phyloP scores from a whole-genome alignment of 35 echinoderm and acorn worm genomes.

The Stichopus chloronotus region DNA sequence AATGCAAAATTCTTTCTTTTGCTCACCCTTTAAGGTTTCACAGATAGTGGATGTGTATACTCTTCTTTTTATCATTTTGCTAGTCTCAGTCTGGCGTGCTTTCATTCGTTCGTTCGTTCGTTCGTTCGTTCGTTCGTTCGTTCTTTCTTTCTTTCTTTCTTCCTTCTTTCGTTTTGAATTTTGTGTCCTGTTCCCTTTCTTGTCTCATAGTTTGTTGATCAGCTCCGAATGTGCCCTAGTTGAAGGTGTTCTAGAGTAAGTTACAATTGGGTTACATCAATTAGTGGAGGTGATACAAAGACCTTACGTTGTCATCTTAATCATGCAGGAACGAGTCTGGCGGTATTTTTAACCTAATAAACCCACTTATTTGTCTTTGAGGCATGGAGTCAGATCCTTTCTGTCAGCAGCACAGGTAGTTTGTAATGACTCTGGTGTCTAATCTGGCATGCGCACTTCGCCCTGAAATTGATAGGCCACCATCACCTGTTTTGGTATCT shows the following conservation, averaged over 20 bases:
- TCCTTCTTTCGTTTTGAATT: too few species aligned
- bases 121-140: too few species aligned
- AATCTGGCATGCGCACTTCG: slow-evolving; percentile 13
- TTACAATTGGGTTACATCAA: slow-evolving; percentile 32
- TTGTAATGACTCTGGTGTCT: slow-evolving; percentile 24
- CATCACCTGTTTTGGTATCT: slow-evolving; percentile 23
- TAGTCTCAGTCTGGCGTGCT: too few species aligned
- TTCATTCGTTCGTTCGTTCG: too few species aligned
- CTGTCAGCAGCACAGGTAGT: slow-evolving; percentile 27
- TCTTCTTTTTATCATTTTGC: too few species aligned
- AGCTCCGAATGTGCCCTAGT: slow-evolving; percentile 16
- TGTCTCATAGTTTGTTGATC: not conserved
- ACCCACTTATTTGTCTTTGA: slow-evolving; percentile 22
- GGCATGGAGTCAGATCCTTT: slow-evolving; percentile 16
- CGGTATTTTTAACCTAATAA: slow-evolving; percentile 47
- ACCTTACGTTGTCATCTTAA: slow-evolving; percentile 3
- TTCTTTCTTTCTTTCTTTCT: too few species aligned
- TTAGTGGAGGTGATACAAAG: slow-evolving; percentile 42
- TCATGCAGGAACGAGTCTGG: slow-evolving; percentile 40
- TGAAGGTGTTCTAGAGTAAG: slow-evolving; percentile 7
- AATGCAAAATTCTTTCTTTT: too few species aligned
- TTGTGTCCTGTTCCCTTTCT: not conserved
- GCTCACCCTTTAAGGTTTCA: too few species aligned
- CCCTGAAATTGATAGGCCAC: slow-evolving; percentile 7
- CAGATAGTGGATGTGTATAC: too few species aligned